Percentiles rank a stretch among this genome's conserved stretches.
phyloP scores from a whole-genome alignment of 2,113 vertebrate genomes.

The Caloenas nicobarica region DNA sequence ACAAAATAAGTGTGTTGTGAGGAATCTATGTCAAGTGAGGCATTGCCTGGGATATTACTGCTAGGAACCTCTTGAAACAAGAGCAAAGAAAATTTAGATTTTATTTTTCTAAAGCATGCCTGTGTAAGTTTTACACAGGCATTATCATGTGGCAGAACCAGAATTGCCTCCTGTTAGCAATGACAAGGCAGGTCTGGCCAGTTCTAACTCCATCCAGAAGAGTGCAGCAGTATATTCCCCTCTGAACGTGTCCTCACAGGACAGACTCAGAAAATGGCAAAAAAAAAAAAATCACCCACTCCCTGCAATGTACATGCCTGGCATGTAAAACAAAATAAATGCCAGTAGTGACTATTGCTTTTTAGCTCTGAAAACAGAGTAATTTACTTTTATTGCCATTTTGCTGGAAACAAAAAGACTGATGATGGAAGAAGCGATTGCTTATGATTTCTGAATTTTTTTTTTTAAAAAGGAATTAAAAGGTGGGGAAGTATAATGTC shows the following conservation, averaged over 20 bases:
- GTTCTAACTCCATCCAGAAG: constrained; percentile 37
- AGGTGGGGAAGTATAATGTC: fast-evolving
- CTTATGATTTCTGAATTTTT: neutral
- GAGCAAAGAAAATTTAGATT: neutral
- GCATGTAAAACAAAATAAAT: neutral
- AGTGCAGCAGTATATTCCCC: constrained; percentile 14
- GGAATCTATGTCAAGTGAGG: neutral
- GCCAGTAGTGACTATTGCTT: neutral
- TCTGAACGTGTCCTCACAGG: neutral
- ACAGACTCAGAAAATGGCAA: neutral
- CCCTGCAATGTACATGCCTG: neutral
- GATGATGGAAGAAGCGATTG: neutral
- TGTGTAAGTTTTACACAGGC: neutral
- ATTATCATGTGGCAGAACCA: neutral
- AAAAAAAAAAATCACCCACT: neutral
- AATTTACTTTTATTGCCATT: neutral
- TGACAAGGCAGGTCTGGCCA: neutral
- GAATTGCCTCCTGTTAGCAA: neutral
- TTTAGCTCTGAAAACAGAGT: neutral
- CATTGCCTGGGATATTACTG: neutral
- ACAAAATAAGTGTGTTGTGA: neutral
- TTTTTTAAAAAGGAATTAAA: neutral
- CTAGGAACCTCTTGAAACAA: neutral
- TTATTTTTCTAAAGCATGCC: neutral
- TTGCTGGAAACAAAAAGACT: neutral